Evolutionary conservation across 2,888 invertebrate species (phyloP).

Genomic region (Trachelus iudaicus): DNA sequence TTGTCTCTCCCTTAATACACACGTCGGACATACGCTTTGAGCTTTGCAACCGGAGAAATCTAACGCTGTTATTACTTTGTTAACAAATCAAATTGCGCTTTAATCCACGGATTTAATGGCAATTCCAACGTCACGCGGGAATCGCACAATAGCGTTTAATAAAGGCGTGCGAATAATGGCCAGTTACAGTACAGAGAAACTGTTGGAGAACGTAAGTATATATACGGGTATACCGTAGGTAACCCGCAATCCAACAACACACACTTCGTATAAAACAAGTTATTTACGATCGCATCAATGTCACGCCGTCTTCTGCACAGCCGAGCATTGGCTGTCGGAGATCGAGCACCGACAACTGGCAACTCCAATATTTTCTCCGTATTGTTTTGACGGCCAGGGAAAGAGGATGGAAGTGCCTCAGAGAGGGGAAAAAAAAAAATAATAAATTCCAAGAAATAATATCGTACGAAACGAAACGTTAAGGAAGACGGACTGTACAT

Average conservation of each 20-base stretch:
- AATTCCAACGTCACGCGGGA: neutral
- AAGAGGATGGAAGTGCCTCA: neutral
- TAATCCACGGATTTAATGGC: neutral
- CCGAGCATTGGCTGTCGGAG: neutral
- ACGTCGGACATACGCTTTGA: neutral
- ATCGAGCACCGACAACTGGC: neutral
- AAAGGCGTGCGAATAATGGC: neutral
- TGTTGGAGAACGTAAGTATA: neutral
- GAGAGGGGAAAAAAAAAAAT: neutral
- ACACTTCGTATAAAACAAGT: neutral
- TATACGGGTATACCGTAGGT: constrained; percentile 14
- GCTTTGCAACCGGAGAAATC: neutral
- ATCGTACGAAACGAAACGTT: neutral
- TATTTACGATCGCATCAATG: constrained; percentile 23
- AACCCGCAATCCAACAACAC: constrained; percentile 10
- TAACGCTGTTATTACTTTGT: neutral
- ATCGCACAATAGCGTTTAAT: neutral
- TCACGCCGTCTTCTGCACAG: constrained; percentile 15
- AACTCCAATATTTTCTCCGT: neutral
- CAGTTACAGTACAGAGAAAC: neutral
- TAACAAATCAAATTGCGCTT: neutral
- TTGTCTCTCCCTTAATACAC: too few relatives aligned
- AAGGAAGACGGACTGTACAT: neutral
- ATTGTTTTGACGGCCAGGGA: neutral
- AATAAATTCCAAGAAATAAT: neutral